Evolutionary conservation across 2,888 invertebrate species (phyloP).

Genomic region (Myathropa florea): DNA sequence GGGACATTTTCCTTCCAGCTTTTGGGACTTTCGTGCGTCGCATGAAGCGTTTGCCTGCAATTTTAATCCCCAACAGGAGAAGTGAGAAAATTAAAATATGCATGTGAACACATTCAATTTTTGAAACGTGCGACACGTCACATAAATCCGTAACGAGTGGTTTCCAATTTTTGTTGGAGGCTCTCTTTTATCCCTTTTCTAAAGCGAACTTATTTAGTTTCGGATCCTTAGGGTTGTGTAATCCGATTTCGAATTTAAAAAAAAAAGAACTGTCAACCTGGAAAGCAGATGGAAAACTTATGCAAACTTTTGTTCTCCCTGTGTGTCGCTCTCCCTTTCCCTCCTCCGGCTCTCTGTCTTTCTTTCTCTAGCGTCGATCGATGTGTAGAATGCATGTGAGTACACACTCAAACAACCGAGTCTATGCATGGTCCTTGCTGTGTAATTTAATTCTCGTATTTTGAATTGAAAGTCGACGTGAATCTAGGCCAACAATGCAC

Average conservation of each 20-base stretch:
- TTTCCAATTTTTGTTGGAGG: background rate
- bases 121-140: background rate
- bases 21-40: conserved; percentile 27
- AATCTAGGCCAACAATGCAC: conserved; percentile 62
- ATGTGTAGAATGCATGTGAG: too few species aligned
- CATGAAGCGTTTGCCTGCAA: conserved; percentile 45
- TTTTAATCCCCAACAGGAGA: conserved; percentile 45
- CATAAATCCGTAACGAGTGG: background rate
- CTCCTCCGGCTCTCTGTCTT: background rate
- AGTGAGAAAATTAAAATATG: conserved; percentile 61
- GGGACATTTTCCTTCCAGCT: conserved; percentile 57
- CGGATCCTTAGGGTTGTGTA: background rate
- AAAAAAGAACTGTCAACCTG: conserved; percentile 27
- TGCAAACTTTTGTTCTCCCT: conserved; percentile 16
- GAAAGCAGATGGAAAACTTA: conserved; percentile 35
- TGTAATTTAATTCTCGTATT: conserved; percentile 53
- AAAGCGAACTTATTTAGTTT: conserved; percentile 5
- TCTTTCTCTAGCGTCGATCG: too few species aligned
- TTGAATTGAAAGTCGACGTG: conserved; percentile 20
- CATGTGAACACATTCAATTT: conserved; percentile 41
- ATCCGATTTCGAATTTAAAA: conserved; percentile 13
- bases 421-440: conserved; percentile 21
- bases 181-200: conserved; percentile 7
- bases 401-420: background rate
- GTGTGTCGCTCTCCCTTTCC: background rate